phyloP scores from a whole-genome alignment of 64 coral and sea anemone genomes.

The Trachythela sp. region DNA sequence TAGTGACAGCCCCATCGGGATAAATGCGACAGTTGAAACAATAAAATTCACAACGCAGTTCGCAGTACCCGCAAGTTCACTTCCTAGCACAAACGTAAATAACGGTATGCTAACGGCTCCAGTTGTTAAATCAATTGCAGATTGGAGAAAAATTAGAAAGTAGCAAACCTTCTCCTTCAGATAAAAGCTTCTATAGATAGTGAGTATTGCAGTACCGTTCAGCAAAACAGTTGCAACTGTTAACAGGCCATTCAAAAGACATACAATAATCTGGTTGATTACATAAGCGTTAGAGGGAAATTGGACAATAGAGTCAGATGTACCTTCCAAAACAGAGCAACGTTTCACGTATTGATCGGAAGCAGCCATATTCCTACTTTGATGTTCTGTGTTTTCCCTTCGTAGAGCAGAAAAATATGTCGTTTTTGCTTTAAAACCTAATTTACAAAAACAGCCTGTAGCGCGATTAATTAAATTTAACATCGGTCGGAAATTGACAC shows the following conservation, averaged over 20 bases:
- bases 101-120: background rate
- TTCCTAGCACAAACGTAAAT: background rate
- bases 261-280: background rate
- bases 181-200: background rate
- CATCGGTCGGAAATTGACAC: too few species aligned
- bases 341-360: too few species aligned
- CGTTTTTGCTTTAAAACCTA: too few species aligned
- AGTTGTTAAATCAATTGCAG: background rate
- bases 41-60: background rate
- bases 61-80: background rate
- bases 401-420: too few species aligned
- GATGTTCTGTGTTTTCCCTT: too few species aligned
- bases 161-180: background rate
- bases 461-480: too few species aligned
- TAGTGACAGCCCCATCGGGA: background rate
- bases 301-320: too few species aligned
- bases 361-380: too few species aligned
- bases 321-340: too few species aligned
- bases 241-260: background rate
- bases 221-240: background rate
- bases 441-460: too few species aligned
- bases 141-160: background rate
- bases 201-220: background rate
- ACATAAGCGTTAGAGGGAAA: background rate
- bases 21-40: background rate